phyloP scores from a whole-genome alignment of 2,113 vertebrate species.

The Corvus hawaiiensis region DNA sequence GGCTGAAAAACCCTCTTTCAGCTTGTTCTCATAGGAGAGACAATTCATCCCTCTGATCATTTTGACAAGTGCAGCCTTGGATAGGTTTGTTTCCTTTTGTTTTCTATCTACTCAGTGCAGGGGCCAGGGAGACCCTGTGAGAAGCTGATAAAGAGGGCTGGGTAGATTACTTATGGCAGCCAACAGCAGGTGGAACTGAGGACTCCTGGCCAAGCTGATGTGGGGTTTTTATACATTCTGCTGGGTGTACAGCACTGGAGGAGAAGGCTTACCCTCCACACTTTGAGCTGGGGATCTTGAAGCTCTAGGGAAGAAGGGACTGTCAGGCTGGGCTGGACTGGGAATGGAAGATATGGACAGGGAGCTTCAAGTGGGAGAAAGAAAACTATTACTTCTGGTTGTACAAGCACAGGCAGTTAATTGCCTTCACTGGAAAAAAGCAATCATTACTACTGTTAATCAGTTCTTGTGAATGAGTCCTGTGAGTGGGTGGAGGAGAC shows the following conservation, averaged over 20 bases:
- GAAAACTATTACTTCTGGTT: neutral
- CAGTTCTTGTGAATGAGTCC: neutral
- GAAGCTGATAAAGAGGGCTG: neutral
- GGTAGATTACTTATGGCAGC: neutral
- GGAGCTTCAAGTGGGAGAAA: neutral
- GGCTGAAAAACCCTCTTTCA: neutral
- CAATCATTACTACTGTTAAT: neutral
- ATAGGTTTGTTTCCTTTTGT: neutral
- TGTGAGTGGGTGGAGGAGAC: neutral
- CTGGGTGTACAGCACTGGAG: accelerated
- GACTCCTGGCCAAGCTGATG: neutral
- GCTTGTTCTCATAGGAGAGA: neutral
- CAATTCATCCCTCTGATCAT: neutral
- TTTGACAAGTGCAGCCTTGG: neutral
- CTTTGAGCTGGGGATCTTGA: neutral
- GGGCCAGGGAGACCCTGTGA: neutral
- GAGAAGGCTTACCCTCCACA: neutral
- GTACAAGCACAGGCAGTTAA: neutral
- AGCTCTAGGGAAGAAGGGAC: neutral
- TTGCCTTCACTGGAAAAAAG: neutral
- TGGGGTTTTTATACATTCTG: neutral
- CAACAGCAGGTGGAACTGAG: neutral
- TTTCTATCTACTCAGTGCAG: neutral
- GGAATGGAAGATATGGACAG: neutral
- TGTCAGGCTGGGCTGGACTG: neutral